Conservation (phyloP, 2,888 invertebrate genomes). For the Fragum sueziense region DNA sequence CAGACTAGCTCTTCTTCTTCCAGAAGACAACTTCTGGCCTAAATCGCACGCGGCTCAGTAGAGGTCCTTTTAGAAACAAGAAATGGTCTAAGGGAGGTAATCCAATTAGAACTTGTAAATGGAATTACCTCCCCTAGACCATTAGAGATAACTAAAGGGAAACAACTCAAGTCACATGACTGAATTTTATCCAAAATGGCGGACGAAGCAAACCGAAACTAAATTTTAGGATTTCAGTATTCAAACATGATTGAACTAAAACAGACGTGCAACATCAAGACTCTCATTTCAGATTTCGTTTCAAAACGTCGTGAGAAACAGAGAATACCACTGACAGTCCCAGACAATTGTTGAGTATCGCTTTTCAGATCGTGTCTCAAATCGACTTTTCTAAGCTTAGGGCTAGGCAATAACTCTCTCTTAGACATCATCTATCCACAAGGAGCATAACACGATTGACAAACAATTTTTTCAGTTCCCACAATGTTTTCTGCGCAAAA, state of each 20-base stretch:
- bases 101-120: background rate
- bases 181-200: background rate
- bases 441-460: too few species aligned
- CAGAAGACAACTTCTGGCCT: too few species aligned
- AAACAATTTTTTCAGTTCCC: too few species aligned
- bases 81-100: slow-evolving; percentile 28
- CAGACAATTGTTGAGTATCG: slow-evolving; percentile 39
- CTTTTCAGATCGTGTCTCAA: slow-evolving; percentile 63
- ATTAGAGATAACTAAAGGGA: background rate
- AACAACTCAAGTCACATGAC: slow-evolving; percentile 3
- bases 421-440: too few species aligned
- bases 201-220: slow-evolving; percentile 2
- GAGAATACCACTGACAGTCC: slow-evolving; percentile 47
- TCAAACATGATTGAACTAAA: slow-evolving; percentile 63
- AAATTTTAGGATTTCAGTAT: too few species aligned
- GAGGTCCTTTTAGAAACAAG: too few species aligned
- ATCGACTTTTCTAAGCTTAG: too few species aligned
- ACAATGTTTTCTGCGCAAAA: too few species aligned
- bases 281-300: slow-evolving; percentile 49
- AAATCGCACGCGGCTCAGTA: too few species aligned
- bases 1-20: too few species aligned
- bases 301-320: slow-evolving; percentile 49
- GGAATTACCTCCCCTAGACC: background rate
- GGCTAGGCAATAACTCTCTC: too few species aligned
- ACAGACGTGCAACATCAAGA: slow-evolving; percentile 53